Evolutionary conservation across 1,140 invertebrate genomes (phyloP).

Genomic region (Philotrypesis tridentata): DNA sequence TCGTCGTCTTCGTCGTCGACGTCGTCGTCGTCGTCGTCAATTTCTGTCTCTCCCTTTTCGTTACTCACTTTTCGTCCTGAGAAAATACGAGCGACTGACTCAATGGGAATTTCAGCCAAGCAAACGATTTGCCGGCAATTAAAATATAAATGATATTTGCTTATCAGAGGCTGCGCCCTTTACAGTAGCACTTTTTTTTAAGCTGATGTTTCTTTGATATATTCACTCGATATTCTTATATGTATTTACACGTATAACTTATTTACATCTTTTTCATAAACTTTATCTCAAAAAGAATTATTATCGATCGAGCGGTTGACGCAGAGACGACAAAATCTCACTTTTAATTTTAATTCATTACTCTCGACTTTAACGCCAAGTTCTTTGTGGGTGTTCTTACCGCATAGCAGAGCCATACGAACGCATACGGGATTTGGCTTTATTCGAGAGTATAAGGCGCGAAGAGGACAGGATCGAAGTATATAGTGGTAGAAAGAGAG

Average conservation of each 20-base stretch:
- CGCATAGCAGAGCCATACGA: neutral
- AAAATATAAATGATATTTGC: constrained; percentile 38
- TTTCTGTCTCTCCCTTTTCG: constrained; percentile 33
- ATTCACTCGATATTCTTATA: neutral
- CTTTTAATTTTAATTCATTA: neutral
- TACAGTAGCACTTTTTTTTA: neutral
- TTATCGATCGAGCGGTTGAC: neutral
- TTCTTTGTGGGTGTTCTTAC: neutral
- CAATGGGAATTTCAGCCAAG: constrained; percentile 11
- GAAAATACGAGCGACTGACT: constrained; percentile 36
- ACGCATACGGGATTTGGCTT: constrained; percentile 54
- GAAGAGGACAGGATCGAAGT: constrained; percentile 42
- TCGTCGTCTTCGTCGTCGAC: constrained; percentile 15
- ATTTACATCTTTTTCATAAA: neutral
- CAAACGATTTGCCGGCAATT: constrained; percentile 37
- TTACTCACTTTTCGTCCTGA: constrained; percentile 13
- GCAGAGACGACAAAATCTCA: neutral
- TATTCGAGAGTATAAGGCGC: constrained; percentile 55
- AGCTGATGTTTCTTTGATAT: neutral
- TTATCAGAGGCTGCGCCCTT: neutral
- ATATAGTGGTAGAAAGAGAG: constrained; percentile 46
- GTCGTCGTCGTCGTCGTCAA: constrained; percentile 19
- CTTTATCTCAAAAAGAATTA: neutral
- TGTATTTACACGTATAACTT: neutral
- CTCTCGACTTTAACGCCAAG: neutral